Evolutionary conservation across 1,140 invertebrate genomes (phyloP).

Genomic region (Nilaparvata lugens): DNA sequence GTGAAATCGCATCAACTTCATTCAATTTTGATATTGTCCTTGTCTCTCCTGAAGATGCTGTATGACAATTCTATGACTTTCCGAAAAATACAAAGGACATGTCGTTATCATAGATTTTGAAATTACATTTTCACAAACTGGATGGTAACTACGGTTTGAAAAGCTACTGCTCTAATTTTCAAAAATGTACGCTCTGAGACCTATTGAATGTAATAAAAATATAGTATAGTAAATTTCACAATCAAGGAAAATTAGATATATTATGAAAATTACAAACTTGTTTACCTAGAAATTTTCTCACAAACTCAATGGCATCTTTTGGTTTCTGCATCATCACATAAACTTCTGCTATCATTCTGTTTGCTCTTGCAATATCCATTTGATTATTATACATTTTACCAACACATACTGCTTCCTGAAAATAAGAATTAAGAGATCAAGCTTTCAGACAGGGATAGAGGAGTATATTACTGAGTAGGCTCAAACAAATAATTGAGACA

Average conservation of each 20-base stretch:
- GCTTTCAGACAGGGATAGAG: no score
- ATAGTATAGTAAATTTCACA: background rate
- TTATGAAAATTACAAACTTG: background rate
- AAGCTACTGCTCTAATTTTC: background rate
- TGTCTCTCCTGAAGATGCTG: no score
- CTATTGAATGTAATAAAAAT: background rate
- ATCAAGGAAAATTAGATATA: background rate
- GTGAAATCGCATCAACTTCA: no score
- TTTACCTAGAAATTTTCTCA: background rate
- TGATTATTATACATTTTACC: background rate
- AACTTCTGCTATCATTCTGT: constrained; percentile 1
- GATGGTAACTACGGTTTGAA: no score
- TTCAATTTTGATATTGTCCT: no score
- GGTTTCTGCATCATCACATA: background rate
- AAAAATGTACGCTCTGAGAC: background rate
- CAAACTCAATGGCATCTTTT: background rate
- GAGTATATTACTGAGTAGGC: no score
- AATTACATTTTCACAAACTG: no score
- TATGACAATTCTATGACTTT: no score
- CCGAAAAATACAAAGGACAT: no score
- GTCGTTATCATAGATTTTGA: no score
- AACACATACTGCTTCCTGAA: background rate
- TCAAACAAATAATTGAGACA: no score
- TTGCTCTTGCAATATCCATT: background rate
- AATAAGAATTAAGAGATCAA: no score